Evolutionary conservation across 2,797 vertebrate species (phyloP).

Genomic region (Falco concolor): DNA sequence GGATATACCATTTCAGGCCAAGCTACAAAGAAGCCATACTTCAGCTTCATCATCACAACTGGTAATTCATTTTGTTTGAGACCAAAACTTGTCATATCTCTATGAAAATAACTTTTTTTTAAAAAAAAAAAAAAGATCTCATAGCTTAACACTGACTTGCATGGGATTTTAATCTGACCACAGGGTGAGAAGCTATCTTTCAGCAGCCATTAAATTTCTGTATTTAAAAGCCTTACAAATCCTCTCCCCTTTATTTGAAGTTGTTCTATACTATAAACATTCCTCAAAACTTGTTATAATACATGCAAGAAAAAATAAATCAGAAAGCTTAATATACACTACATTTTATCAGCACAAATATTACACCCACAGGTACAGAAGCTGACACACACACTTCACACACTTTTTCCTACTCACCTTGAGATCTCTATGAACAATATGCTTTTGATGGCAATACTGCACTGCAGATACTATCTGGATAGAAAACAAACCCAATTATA

Average conservation of each 20-base stretch:
- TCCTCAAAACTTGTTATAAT: neutral
- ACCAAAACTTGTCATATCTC: neutral
- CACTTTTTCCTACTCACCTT: slow-evolving; percentile 81
- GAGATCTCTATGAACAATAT: slow-evolving; percentile 96
- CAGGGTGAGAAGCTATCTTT: neutral
- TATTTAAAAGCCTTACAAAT: neutral
- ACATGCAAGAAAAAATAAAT: neutral
- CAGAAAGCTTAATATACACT: neutral
- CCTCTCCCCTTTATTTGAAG: neutral
- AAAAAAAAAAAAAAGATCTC: neutral
- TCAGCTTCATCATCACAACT: neutral
- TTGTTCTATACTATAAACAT: neutral
- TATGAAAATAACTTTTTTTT: neutral
- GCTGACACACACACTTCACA: neutral
- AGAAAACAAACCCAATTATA: slow-evolving; percentile 45
- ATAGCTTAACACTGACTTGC: neutral
- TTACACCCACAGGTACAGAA: neutral
- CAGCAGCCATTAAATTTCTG: neutral
- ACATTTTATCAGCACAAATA: neutral
- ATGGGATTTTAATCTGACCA: neutral
- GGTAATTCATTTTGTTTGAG: neutral
- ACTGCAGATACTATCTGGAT: slow-evolving; percentile 95
- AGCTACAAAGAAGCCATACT: neutral
- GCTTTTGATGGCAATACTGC: slow-evolving; percentile 98
- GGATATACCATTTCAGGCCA: neutral